A percentile compares a stretch with the other conserved stretches of the same genome.
phyloP scores from a whole-genome alignment of 2,888 invertebrate genomes.

The Minunthozetes semirufus region DNA sequence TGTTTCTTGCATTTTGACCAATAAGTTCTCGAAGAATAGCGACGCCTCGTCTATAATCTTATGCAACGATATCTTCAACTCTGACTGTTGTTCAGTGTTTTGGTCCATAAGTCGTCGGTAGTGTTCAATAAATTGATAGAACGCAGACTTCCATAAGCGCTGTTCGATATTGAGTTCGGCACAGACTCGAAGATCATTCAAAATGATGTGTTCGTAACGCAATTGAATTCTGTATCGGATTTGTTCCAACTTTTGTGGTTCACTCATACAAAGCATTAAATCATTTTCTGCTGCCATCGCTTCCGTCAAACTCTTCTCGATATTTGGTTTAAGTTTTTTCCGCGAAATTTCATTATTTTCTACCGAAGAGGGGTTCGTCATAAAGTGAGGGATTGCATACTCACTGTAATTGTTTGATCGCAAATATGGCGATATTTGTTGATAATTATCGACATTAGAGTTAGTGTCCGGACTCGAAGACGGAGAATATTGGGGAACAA shows the following conservation, averaged over 20 bases:
- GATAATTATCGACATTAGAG: constrained; percentile 2
- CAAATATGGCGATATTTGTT: constrained; percentile 8
- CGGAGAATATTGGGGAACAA: constrained; percentile 2
- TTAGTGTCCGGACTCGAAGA: constrained; percentile 20
- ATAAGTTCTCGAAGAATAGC: constrained; percentile 65
- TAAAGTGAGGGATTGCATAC: constrained; percentile 8
- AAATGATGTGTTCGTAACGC: constrained; percentile 47
- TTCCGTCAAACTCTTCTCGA: constrained; percentile 19
- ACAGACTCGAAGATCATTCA: constrained; percentile 75
- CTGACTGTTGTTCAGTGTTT: constrained; percentile 53
- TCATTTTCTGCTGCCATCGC: constrained; percentile 8
- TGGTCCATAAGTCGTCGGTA: constrained; percentile 63
- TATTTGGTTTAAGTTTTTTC: constrained; percentile 7
- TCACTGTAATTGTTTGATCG: constrained; percentile 9
- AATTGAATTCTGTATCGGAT: constrained; percentile 46
- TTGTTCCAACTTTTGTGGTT: not conserved
- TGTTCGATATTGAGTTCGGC: constrained; percentile 79
- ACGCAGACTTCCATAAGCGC: constrained; percentile 80
- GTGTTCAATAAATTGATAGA: constrained; percentile 73
- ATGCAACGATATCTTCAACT: constrained; percentile 13
- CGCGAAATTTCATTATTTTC: not conserved
- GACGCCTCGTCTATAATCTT: constrained; percentile 45
- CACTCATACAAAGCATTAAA: not conserved
- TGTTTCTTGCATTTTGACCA: constrained; percentile 64
- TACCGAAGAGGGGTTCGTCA: not conserved